Evolutionary conservation across 1,140 invertebrate species (phyloP).

Genomic region (Listronotus bonariensis): DNA sequence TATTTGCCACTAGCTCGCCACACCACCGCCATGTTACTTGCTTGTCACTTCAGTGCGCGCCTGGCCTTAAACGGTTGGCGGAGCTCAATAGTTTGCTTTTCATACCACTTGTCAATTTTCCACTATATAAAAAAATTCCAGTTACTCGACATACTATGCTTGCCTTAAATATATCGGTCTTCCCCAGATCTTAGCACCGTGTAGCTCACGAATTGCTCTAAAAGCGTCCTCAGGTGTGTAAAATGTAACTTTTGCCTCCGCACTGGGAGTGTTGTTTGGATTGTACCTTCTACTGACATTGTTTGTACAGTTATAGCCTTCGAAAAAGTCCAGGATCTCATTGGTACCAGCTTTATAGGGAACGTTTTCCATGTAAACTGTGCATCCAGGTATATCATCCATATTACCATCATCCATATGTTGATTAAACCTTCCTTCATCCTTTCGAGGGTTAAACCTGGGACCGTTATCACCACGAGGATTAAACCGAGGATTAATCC

Average conservation of each 20-base stretch:
- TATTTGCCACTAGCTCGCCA: no score
- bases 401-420: constrained; percentile 43
- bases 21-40: no score
- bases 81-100: no score
- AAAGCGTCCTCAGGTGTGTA: constrained; percentile 73
- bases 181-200: constrained; percentile 61
- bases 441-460: neutral
- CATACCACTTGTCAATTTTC: no score
- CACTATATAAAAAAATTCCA: no score
- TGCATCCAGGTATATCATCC: constrained; percentile 76
- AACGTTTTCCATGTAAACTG: constrained; percentile 82
- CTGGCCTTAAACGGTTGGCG: no score
- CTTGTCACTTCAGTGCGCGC: no score
- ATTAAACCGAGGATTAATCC: neutral
- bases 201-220: constrained; percentile 68
- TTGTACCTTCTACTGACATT: constrained; percentile 83
- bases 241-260: constrained; percentile 87
- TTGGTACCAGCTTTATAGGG: constrained; percentile 83
- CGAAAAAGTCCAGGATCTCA: constrained; percentile 87
- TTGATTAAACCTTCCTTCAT: constrained; percentile 17
- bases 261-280: constrained; percentile 82
- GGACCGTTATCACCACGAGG: constrained; percentile 5
- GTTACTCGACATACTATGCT: constrained; percentile 21
- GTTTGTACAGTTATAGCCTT: constrained; percentile 72
- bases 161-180: constrained; percentile 61